Evolutionary conservation across 2,888 invertebrate genomes (phyloP).

Genomic region (Julus scandinavius): DNA sequence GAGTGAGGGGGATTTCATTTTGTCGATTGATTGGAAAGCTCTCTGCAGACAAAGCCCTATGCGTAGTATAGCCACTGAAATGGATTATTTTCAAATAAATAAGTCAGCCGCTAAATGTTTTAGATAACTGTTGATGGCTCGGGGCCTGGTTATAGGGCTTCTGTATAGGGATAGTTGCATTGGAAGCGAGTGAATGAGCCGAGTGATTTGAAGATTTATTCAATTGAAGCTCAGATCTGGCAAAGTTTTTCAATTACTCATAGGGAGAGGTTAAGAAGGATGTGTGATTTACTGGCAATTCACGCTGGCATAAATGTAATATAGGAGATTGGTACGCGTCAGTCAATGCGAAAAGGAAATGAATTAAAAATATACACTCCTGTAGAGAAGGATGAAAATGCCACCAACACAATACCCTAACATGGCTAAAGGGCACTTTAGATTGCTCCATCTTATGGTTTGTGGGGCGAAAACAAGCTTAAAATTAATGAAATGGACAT

Average conservation of each 20-base stretch:
- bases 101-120: conserved; percentile 45
- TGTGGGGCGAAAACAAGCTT: conserved; percentile 9
- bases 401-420: neutral
- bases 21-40: conserved; percentile 22
- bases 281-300: conserved; percentile 39
- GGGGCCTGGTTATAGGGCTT: neutral
- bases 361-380: conserved; percentile 42
- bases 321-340: conserved; percentile 36
- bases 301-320: conserved; percentile 43
- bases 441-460: neutral
- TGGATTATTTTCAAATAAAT: conserved; percentile 44
- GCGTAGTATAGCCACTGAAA: conserved; percentile 1
- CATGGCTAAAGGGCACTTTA: neutral
- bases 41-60: conserved; percentile 4
- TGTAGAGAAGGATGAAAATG: neutral
- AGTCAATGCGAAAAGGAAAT: conserved; percentile 29
- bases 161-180: too few relatives aligned
- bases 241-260: conserved; percentile 45
- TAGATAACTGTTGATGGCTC: conserved; percentile 41
- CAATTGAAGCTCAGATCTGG: conserved; percentile 41
- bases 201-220: conserved; percentile 45
- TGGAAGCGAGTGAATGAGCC: neutral
- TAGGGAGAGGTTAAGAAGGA: conserved; percentile 42
- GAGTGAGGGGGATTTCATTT: neutral
- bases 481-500: conserved; percentile 36